Base-by-base conservation (phyloP, 2,888 invertebrate genomes). In the Plutella xylostella region DNA sequence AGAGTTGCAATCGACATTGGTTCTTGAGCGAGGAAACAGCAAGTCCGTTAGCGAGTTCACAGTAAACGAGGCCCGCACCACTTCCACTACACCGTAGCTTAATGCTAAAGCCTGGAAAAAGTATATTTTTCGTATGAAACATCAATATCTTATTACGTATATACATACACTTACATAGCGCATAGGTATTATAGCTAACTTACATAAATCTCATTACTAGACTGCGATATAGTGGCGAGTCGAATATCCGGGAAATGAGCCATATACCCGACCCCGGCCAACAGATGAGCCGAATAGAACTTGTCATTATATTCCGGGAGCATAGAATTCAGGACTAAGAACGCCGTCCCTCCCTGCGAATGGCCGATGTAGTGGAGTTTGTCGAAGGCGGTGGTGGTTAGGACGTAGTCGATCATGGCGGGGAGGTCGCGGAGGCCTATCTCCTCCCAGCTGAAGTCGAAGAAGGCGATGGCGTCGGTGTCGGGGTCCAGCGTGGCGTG, bases 401-500 rank as follows among this genome's bases (percentile, higher is more conserved):
- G 50, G 14, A 63, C 55, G 21, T 71, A 75, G 50, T 82, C 74
- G 1, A 80, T 66, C 69, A 73, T 74, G 1, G 69, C 59, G 1
- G 80, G 62, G 1, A 80, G 40, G 45, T 83, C 83, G 15, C 54
- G 50, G 1, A 57, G 46, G 4, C 69, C 82, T 7, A 82, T 73
- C 39, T 83, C 74, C 51, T 83, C 75, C 46, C 63, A 82, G 14
- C 61, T 65, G 50, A 72, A 80, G 52, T 80, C 60, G 54, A 75
- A 80, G 56, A 80, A 84, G 0, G 51, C 20, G 0, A 33, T 40
- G 41, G 60, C 68, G 4, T 72, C 51, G 22, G 58, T 44, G 30
- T 79, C 66, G 4, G 77, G 75, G 50, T 76, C 51, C 2, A 77
- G 48, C 2, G 53, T 52, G 7, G 56, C 43, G 57, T 94, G 93